Base-by-base conservation (phyloP, 2,113 vertebrate species). In the Dicaeum eximium region DNA sequence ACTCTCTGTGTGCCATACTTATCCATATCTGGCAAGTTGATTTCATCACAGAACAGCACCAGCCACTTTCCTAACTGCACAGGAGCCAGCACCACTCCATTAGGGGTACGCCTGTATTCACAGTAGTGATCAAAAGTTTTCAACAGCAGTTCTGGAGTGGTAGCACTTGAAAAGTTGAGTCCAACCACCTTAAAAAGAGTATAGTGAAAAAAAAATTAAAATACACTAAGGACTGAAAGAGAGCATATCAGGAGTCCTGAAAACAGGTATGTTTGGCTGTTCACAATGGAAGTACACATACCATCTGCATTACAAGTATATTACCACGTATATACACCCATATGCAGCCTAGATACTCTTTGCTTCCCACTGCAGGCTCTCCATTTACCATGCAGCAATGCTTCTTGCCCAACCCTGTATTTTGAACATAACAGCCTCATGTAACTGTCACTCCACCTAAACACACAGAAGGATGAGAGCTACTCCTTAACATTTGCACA, bases 81-180 rank as follows among this genome's bases (percentile, higher is more conserved):
- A 0, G 99, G 99, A n/a, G 99, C 99, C 61, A 99, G 96, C 12
- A 99, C 99, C 14, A 99, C 99, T 3, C 99, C 99, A 6, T 98
- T 99, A 9, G 99, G 99, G 0, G 99, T 99, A 38, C 99, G 98
- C 6, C 99, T 98, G 97, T 99, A 99, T 92, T 99, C 99, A 7
- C 99, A 99, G 94, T 99, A 99, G 96, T 99, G 99, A 91, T 99
- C 99, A n/a, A 99, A 99, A 2, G 99, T 99, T 98, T 99, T 99
- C 86, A 99, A 97, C 22, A 99, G 98, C 27, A 99, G 97, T 92
- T 99, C 99, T 21, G 99, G 99, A 7, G 99, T 99, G 15, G 99
- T 99, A 65, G 99, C 99, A 33, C 99, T 99, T 31, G 99, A 99
- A 93, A 99, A 99, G 98, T 99, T 99, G 83, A 99, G 98, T 66